Conservation (phyloP, 2,888 invertebrate genomes). For the Uloborus plumipes region DNA sequence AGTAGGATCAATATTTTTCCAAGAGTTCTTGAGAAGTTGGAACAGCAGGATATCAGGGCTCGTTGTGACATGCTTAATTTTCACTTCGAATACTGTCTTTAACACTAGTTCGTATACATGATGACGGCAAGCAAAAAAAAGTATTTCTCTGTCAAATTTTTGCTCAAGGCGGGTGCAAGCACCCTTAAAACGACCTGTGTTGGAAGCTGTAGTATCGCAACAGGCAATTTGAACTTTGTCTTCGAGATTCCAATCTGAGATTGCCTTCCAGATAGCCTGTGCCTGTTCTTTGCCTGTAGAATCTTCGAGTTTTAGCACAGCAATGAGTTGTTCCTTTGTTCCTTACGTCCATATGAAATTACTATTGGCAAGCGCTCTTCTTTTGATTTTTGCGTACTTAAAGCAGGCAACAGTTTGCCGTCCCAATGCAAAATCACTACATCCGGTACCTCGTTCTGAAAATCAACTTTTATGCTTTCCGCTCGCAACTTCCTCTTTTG, state of each 20-base stretch:
- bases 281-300: constrained; percentile 1
- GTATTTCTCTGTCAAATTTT: background rate
- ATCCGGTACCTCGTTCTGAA: no score
- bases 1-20: no score
- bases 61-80: no score
- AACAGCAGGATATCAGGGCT: no score
- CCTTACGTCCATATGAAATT: background rate
- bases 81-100: background rate
- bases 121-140: no score
- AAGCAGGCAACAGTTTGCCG: background rate
- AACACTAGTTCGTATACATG: no score
- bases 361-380: background rate
- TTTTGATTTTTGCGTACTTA: background rate
- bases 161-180: background rate
- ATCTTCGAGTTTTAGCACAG: background rate
- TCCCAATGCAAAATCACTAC: background rate
- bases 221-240: constrained; percentile 2
- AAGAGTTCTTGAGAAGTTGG: no score
- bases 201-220: constrained; percentile 9
- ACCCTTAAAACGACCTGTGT: background rate
- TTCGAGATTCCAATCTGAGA: constrained; percentile 10
- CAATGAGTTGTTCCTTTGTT: no score
- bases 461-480: no score
- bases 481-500: no score
- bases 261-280: background rate